Evolutionary conservation across 2,888 invertebrate species (phyloP).

Genomic region (Sinohyriopsis cumingii): DNA sequence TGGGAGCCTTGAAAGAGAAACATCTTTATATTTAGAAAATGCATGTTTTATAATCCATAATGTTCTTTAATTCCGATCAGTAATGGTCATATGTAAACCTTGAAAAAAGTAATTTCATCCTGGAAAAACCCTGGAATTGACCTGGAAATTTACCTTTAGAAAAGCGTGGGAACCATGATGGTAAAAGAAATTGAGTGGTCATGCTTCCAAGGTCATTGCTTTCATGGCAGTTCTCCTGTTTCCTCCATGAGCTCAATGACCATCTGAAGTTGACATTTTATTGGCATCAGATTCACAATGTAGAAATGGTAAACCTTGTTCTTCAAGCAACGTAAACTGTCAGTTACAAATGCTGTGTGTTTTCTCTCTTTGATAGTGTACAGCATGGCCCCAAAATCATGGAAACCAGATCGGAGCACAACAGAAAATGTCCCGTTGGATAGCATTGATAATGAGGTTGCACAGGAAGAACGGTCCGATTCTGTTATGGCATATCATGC

Average conservation of each 20-base stretch:
- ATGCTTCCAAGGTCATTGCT: too few relatives aligned
- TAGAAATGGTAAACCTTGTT: not conserved
- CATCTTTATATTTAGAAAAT: too few relatives aligned
- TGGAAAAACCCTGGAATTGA: too few relatives aligned
- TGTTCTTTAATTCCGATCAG: too few relatives aligned
- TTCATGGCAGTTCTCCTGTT: not conserved
- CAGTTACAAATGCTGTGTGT: not conserved
- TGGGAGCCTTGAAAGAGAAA: too few relatives aligned
- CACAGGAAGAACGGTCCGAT: constrained; percentile 28
- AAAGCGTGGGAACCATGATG: too few relatives aligned
- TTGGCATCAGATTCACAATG: not conserved
- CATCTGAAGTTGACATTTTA: not conserved
- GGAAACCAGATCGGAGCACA: constrained; percentile 67
- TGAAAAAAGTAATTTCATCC: too few relatives aligned
- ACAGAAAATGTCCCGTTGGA: constrained; percentile 32
- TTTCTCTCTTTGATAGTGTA: constrained; percentile 57
- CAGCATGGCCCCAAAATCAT: constrained; percentile 66
- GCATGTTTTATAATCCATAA: too few relatives aligned
- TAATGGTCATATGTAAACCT: too few relatives aligned
- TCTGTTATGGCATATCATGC: constrained; percentile 40
- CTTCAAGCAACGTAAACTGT: not conserved
- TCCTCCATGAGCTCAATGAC: not conserved
- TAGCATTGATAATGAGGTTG: constrained; percentile 26
- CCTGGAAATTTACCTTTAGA: too few relatives aligned
- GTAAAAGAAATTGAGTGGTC: too few relatives aligned